Conservation (phyloP, 2,113 vertebrate genomes). For the Odontesthes bonariensis region DNA sequence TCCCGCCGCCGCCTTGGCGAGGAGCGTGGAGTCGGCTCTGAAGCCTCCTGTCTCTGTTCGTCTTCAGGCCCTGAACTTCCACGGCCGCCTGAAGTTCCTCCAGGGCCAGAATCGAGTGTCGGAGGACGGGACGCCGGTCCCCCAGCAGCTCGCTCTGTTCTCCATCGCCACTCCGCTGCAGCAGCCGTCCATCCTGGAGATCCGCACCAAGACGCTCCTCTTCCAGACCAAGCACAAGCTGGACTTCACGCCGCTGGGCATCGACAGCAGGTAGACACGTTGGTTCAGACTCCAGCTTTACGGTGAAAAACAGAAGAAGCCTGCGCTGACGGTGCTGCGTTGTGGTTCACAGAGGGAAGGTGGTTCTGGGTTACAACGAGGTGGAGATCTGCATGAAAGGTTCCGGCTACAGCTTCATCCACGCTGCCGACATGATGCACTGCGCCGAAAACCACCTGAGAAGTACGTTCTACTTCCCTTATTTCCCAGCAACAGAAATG, state of each 20-base stretch:
- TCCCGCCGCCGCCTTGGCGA: neutral
- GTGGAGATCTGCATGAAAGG: slow-evolving; percentile 77
- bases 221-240: slow-evolving; percentile 87
- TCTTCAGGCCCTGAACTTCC: slow-evolving; percentile 81
- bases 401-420: slow-evolving; percentile 86
- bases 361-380: slow-evolving; percentile 84
- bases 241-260: slow-evolving; percentile 82
- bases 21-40: neutral
- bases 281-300: too few species aligned
- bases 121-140: slow-evolving; percentile 59
- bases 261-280: slow-evolving; percentile 75
- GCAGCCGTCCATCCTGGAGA: slow-evolving; percentile 82
- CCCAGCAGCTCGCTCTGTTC: slow-evolving; percentile 81
- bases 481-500: too few species aligned
- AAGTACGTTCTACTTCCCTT: slow-evolving; percentile 59
- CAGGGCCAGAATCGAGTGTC: slow-evolving; percentile 73
- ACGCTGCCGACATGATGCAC: slow-evolving; percentile 84
- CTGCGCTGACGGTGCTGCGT: neutral
- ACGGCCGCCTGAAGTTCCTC: slow-evolving; percentile 80
- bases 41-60: neutral
- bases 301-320: too few species aligned
- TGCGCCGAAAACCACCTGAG: slow-evolving; percentile 83
- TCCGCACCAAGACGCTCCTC: slow-evolving; percentile 81
- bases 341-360: slow-evolving; percentile 69
- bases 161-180: slow-evolving; percentile 77